Conservation (phyloP, 2,797 vertebrate species). For the Chaetophractus vellerosus region DNA sequence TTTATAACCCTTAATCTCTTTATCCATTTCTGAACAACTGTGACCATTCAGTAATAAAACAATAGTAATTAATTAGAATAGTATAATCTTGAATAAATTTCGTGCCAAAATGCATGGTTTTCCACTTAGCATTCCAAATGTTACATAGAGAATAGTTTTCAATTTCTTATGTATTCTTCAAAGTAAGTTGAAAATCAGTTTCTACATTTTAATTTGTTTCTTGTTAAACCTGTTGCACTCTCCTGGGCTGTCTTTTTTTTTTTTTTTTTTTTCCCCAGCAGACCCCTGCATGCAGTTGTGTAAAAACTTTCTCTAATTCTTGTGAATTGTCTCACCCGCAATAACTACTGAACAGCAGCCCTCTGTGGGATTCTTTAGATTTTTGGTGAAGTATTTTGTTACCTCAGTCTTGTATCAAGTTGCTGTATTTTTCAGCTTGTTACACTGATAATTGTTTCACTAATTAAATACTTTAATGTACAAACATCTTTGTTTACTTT, state of each 20-base stretch:
- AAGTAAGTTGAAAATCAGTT: constrained; percentile 84
- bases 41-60: constrained; percentile 76
- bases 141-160: constrained; percentile 86
- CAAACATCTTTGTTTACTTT: constrained; percentile 88
- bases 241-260: constrained; percentile 82
- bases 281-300: constrained; percentile 92
- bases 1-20: constrained; percentile 48
- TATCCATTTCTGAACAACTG: constrained; percentile 74
- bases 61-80: constrained; percentile 77
- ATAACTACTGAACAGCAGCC: constrained; percentile 89
- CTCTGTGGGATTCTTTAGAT: constrained; percentile 88
- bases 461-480: constrained; percentile 93
- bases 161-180: constrained; percentile 81
- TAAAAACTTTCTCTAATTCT: constrained; percentile 87
- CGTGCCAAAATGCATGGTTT: constrained; percentile 92
- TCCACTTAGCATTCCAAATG: constrained; percentile 88
- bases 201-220: constrained; percentile 86
- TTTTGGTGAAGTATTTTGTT: constrained; percentile 94
- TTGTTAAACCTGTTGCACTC: constrained; percentile 88
- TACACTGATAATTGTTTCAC: constrained; percentile 92
- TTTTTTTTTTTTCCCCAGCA: constrained; percentile 76
- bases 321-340: constrained; percentile 87
- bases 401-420: constrained; percentile 94
- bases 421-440: constrained; percentile 95
- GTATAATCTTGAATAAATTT: constrained; percentile 82